Percentiles rank a stretch among this genome's conserved stretches.
Conservation (phyloP, 2,113 vertebrate species). For the Azemiops feae region DNA sequence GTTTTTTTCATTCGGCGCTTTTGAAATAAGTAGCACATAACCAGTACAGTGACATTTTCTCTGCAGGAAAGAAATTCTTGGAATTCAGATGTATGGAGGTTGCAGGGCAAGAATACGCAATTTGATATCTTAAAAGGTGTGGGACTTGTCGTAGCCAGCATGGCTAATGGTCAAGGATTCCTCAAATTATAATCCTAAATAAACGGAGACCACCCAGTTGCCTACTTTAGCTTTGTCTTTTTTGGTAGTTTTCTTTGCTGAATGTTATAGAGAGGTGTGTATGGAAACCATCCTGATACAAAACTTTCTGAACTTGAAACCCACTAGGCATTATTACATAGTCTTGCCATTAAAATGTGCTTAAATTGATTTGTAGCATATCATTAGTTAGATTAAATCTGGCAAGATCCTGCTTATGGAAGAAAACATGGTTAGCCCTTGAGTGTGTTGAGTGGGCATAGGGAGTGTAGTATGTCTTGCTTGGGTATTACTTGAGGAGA, state of each 20-base stretch:
- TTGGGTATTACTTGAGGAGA: constrained; percentile 29
- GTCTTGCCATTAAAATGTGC: neutral
- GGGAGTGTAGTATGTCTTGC: neutral
- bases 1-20: neutral
- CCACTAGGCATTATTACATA: neutral
- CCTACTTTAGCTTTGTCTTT: constrained; percentile 9
- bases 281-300: too few species aligned
- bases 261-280: neutral
- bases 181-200: neutral
- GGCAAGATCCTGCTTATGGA: accelerated
- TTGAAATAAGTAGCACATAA: neutral
- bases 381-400: constrained; percentile 20
- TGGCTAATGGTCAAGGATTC: neutral
- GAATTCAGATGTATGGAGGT: neutral
- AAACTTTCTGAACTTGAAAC: neutral
- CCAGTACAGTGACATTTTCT: neutral
- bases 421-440: neutral
- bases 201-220: too few species aligned
- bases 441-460: neutral
- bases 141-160: neutral
- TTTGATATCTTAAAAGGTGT: neutral
- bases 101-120: neutral
- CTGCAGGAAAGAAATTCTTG: neutral
- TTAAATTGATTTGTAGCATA: neutral
- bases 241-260: neutral